Conservation (phyloP, 2,888 invertebrate genomes). For the Trichopria drosophilae region DNA sequence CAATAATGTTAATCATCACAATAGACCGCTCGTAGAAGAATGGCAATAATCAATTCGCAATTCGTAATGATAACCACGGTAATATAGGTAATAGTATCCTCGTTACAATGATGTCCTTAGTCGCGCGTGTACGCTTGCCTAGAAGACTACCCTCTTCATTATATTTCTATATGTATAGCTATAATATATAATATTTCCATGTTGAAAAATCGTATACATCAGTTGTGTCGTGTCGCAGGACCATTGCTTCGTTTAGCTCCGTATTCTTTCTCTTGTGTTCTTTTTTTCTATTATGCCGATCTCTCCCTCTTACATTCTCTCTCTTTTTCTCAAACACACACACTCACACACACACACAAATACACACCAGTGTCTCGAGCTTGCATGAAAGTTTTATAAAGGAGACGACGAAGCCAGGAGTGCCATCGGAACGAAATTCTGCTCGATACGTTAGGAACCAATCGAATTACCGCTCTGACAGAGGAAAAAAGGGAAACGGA, state of each 20-base stretch:
- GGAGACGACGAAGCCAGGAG: conserved; percentile 33
- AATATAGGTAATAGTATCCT: conserved; percentile 45
- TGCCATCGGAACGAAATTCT: conserved; percentile 22
- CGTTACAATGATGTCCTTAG: conserved; percentile 51
- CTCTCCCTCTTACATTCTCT: conserved; percentile 14
- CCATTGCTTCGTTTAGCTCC: conserved; percentile 52
- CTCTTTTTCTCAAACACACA: conserved; percentile 26
- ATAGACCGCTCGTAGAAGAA: conserved; percentile 35
- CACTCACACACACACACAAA: too few species aligned
- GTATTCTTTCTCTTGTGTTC: conserved; percentile 30
- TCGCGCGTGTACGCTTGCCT: conserved; percentile 46
- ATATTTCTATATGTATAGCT: conserved; percentile 57
- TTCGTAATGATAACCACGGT: conserved; percentile 30
- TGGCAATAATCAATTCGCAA: conserved; percentile 37
- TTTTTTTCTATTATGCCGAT: conserved; percentile 10
- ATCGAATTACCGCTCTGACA: too few species aligned
- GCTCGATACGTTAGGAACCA: conserved; percentile 3
- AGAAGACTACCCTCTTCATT: conserved; percentile 54
- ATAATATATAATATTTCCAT: conserved; percentile 58
- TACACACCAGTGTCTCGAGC: too few species aligned
- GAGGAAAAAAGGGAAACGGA: too few species aligned
- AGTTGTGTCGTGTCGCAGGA: conserved; percentile 58
- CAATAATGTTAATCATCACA: conserved; percentile 37
- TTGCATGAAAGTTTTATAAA: too few species aligned
- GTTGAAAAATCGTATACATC: conserved; percentile 63